A percentile compares a stretch with the other conserved stretches of the same genome.
Evolutionary conservation across 2,888 invertebrate species (phyloP).

Genomic region (Troides aeacus): DNA sequence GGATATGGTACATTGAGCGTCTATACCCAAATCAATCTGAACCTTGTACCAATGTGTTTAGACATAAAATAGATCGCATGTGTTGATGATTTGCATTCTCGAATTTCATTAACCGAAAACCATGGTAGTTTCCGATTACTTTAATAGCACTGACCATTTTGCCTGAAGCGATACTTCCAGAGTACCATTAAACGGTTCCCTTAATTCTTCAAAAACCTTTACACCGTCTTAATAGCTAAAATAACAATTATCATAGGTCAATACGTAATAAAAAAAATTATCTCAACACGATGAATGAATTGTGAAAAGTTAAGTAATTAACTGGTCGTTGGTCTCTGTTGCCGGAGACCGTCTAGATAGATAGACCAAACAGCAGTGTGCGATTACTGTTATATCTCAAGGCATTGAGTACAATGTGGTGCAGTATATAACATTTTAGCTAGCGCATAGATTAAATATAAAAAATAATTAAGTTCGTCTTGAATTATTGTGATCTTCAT

Average conservation of each 20-base stretch:
- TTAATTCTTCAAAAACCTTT: conserved; percentile 38
- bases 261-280: too few relatives aligned
- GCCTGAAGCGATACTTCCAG: conserved; percentile 59
- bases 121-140: conserved; percentile 71
- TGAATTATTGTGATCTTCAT: too few relatives aligned
- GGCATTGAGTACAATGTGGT: too few relatives aligned
- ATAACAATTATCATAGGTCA: conserved; percentile 5
- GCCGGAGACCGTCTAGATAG: too few relatives aligned
- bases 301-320: too few relatives aligned
- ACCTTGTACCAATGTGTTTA: conserved; percentile 23
- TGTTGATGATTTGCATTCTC: conserved; percentile 62
- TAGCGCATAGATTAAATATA: too few relatives aligned
- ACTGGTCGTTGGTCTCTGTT: too few relatives aligned
- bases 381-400: too few relatives aligned
- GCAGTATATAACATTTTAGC: too few relatives aligned
- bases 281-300: too few relatives aligned
- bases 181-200: conserved; percentile 64
- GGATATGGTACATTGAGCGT: conserved; percentile 56
- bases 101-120: conserved; percentile 73
- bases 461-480: too few relatives aligned
- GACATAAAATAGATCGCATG: conserved; percentile 35
- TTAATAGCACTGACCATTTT: conserved; percentile 63
- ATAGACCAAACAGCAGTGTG: too few relatives aligned
- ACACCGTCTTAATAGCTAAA: conserved; percentile 30
- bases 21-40: conserved; percentile 35